These are phyloP conservation scores for Neosilurus hyrtlii DNA, from an alignment of 2,797 vertebrate genomes.

Conservation along the genomic window DNA sequence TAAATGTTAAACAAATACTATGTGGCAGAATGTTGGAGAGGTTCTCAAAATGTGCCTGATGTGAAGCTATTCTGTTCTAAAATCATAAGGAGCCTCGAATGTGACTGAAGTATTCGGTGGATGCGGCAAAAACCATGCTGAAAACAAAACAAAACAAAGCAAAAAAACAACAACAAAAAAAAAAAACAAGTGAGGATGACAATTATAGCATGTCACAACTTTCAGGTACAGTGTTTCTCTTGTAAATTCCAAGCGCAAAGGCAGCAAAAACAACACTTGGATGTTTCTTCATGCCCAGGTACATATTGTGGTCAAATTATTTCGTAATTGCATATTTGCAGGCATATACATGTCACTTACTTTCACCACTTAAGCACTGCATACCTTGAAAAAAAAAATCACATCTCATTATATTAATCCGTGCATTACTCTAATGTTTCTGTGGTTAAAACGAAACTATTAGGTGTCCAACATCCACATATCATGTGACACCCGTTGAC, in stretches of 20 bases:
- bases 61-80: slow-evolving; percentile 12
- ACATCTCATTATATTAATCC: slow-evolving; percentile 1
- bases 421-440: not conserved
- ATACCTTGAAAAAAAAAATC: not conserved
- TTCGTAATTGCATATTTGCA: slow-evolving; percentile 38
- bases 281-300: slow-evolving; percentile 35
- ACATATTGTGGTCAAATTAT: slow-evolving; percentile 34
- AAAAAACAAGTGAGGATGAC: not conserved
- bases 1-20: slow-evolving; percentile 70
- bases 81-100: not conserved
- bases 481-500: slow-evolving; percentile 4
- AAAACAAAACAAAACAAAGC: not conserved
- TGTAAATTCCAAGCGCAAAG: slow-evolving; percentile 32
- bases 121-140: not conserved
- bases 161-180: not conserved
- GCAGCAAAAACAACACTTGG: slow-evolving; percentile 26
- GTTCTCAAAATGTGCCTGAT: not conserved
- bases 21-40: slow-evolving; percentile 30
- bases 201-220: slow-evolving; percentile 12
- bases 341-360: slow-evolving; percentile 26
- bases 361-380: slow-evolving; percentile 20
- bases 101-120: not conserved
- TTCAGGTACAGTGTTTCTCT: slow-evolving; percentile 32
- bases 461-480: slow-evolving; percentile 20
- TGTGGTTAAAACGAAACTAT: slow-evolving; percentile 29